Evolutionary conservation across 2,888 invertebrate genomes (phyloP).

Genomic region (Hyles lineata): DNA sequence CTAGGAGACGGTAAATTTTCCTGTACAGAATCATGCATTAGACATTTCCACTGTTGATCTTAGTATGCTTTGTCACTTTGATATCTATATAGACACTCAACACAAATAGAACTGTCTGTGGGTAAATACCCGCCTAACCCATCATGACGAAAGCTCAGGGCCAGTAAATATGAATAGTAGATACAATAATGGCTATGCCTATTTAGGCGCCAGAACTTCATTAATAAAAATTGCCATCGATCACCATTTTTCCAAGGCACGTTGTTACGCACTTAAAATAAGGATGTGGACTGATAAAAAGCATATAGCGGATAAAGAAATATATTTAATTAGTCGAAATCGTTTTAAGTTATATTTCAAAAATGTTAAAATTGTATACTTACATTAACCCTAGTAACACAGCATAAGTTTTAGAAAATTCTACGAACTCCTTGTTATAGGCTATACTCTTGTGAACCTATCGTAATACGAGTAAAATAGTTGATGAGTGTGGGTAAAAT

Average conservation of each 20-base stretch:
- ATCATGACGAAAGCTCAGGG: conserved; percentile 6
- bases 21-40: not conserved
- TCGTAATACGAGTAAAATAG: too few relatives aligned
- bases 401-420: too few relatives aligned
- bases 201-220: conserved; percentile 34
- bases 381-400: too few relatives aligned
- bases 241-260: conserved; percentile 45
- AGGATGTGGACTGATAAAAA: conserved; percentile 30
- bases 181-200: conserved; percentile 34
- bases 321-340: too few relatives aligned
- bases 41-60: not conserved
- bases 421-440: too few relatives aligned
- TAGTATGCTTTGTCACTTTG: not conserved
- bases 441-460: too few relatives aligned
- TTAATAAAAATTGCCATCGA: conserved; percentile 47
- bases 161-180: not conserved
- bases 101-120: not conserved
- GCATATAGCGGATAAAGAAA: conserved; percentile 29
- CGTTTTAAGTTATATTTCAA: too few relatives aligned
- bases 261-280: conserved; percentile 42
- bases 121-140: not conserved
- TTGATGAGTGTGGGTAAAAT: too few relatives aligned
- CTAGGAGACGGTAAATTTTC: not conserved
- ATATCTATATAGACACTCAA: not conserved
- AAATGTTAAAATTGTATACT: too few relatives aligned